phyloP scores from a whole-genome alignment of 2,888 invertebrate species.

The Pristionchus exspectatus region DNA sequence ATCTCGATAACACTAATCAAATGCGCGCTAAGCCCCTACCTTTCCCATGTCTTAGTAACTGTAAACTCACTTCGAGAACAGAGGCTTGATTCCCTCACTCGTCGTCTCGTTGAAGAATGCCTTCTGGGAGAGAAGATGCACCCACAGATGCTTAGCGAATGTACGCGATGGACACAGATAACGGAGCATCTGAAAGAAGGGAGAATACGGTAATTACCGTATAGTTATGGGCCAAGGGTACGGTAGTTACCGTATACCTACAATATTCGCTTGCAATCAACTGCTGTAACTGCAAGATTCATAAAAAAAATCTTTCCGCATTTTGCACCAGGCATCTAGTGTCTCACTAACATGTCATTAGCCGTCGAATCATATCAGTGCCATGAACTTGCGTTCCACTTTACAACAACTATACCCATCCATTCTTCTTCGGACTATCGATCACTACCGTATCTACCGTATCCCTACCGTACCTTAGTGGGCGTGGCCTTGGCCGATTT shows the following conservation, averaged over 20 bases:
- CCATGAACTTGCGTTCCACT: too few relatives aligned
- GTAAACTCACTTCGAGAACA: constrained; percentile 69
- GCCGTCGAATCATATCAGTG: too few relatives aligned
- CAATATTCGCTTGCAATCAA: too few relatives aligned
- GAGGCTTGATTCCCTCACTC: constrained; percentile 69
- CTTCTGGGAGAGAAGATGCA: constrained; percentile 97
- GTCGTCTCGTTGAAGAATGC: constrained; percentile 88
- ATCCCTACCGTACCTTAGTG: constrained; percentile 24
- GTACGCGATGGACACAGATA: constrained; percentile 94
- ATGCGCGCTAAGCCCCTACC: background rate
- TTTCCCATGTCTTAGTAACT: background rate
- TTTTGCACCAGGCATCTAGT: too few relatives aligned
- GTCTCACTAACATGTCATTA: too few relatives aligned
- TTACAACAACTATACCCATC: background rate
- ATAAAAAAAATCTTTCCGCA: constrained; percentile 7
- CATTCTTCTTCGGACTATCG: background rate
- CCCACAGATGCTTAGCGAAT: constrained; percentile 96
- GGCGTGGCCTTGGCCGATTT: constrained; percentile 17
- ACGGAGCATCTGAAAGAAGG: constrained; percentile 15
- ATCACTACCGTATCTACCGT: background rate
- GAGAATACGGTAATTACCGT: background rate
- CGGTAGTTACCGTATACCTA: too few relatives aligned
- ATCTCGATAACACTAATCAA: background rate
- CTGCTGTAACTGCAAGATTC: too few relatives aligned
- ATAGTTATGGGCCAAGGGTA: too few relatives aligned